A percentile compares a stretch with the other conserved stretches of the same genome.
phyloP scores from a whole-genome alignment of 2,797 vertebrate genomes.

The Echiichthys vipera region DNA sequence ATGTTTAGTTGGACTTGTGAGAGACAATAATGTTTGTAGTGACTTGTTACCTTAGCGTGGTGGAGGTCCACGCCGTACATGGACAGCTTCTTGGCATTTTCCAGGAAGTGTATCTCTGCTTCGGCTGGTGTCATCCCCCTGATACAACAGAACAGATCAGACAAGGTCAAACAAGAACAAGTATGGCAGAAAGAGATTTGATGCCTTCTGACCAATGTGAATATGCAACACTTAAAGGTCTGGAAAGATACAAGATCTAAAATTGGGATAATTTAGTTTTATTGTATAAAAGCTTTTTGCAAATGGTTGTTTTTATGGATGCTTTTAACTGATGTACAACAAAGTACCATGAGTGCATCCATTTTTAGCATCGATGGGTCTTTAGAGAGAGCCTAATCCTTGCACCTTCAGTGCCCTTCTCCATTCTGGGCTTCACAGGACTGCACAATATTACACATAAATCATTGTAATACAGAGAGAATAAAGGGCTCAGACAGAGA shows the following conservation, averaged over 20 bases:
- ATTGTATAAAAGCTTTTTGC: constrained; percentile 27
- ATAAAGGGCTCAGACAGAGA: constrained; percentile 26
- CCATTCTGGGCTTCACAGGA: constrained; percentile 9
- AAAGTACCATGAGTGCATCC: constrained; percentile 38
- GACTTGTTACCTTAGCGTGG: constrained; percentile 92
- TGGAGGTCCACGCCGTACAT: constrained; percentile 99
- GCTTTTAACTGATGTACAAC: constrained; percentile 32
- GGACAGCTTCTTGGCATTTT: constrained; percentile 98
- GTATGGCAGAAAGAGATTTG: neutral
- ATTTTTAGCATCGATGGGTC: constrained; percentile 52
- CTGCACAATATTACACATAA: constrained; percentile 60
- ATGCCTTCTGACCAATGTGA: constrained; percentile 19
- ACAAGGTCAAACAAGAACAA: neutral
- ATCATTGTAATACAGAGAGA: constrained; percentile 40
- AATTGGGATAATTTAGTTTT: constrained; percentile 14
- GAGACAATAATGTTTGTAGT: neutral
- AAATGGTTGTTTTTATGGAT: constrained; percentile 28
- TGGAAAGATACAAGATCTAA: constrained; percentile 2
- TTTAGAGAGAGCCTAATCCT: constrained; percentile 49
- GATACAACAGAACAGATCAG: constrained; percentile 16
- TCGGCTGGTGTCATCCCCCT: constrained; percentile 98
- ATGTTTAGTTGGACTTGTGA: neutral
- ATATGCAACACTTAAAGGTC: neutral
- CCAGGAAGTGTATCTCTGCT: constrained; percentile 98
- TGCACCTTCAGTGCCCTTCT: constrained; percentile 25